phyloP scores from a whole-genome alignment of 2,797 vertebrate genomes.

The Knipowitschia caucasica region DNA sequence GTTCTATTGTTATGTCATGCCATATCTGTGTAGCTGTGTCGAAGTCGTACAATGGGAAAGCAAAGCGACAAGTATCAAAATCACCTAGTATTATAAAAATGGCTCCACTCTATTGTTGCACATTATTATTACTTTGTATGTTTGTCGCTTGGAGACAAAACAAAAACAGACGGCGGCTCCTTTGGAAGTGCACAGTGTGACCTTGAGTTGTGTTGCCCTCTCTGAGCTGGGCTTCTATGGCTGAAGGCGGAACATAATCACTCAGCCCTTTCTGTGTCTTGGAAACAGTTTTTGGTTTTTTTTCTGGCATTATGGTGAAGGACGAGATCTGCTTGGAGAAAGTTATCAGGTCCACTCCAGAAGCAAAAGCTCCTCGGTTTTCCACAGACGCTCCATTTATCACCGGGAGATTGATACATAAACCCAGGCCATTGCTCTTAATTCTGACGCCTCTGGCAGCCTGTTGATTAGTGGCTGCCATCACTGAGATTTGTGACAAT shows the following conservation, averaged over 20 bases:
- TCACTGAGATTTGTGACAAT: slow-evolving; percentile 25
- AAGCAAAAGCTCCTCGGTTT: slow-evolving; percentile 45
- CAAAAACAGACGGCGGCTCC: slow-evolving; percentile 26
- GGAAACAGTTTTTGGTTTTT: slow-evolving; percentile 35
- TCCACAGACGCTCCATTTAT: slow-evolving; percentile 29
- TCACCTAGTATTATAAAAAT: neutral
- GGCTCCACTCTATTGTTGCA: neutral
- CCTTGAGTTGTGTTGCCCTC: slow-evolving; percentile 56
- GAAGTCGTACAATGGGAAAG: neutral
- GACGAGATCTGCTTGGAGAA: slow-evolving; percentile 52
- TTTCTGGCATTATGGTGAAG: slow-evolving; percentile 57
- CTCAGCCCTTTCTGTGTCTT: slow-evolving; percentile 46
- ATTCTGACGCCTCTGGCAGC: slow-evolving; percentile 31
- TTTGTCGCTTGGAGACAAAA: slow-evolving; percentile 7
- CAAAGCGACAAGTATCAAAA: too few relatives aligned
- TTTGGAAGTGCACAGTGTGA: slow-evolving; percentile 49
- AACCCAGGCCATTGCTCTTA: slow-evolving; percentile 39
- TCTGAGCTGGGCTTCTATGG: slow-evolving; percentile 43
- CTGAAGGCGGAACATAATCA: slow-evolving; percentile 73
- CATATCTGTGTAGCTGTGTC: too few relatives aligned
- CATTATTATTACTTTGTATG: neutral
- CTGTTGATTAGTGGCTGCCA: slow-evolving; percentile 28
- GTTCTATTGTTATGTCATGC: too few relatives aligned
- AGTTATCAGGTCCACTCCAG: slow-evolving; percentile 55
- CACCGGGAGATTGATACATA: slow-evolving; percentile 48